Base-by-base conservation (phyloP, 2,888 invertebrate species). In the Eristalinus aeneus region DNA sequence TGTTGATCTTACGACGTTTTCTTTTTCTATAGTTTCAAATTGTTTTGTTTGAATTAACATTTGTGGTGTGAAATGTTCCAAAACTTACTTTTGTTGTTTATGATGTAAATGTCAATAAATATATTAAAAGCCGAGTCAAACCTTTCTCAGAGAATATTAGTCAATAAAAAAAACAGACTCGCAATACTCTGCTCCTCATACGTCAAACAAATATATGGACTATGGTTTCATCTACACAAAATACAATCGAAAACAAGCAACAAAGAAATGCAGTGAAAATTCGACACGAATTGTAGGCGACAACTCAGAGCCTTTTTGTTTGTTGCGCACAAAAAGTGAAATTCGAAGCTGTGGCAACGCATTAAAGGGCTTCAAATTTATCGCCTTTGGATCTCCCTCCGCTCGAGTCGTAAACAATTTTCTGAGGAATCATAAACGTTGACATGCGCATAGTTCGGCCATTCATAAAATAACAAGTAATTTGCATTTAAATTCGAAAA, bases 291-390 rank as follows among this genome's bases (percentile, higher is more conserved):
- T 87, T 79, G 82, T 87, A 87, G 87, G 83, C 78, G 87, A 82
- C 71, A 34, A 56, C 67, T 46, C 64, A 61, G 61, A 72, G 75
- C 20, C 69, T 74, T 27, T 27, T 27, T n/a, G 10, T 63, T 46
- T 79, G 46, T 60, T 64, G 10, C 73, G 10, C 5, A 77, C 76
- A 75, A 83, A 78, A 79, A 87, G 68, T 87, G 87, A 83, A 87
- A 87, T 87, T 87, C 60, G 87, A 87, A 79, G 78, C 86, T 87
- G 83, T 83, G 83, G 72, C 83, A 87, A 67, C 72, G 87, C 87
- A 83, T 87, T 87, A 87, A 87, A 83, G 86, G 86, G 86, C 77
- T 64, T 86, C 77, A 58, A 72, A 83, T 87, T 87, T 87, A 87
- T 87, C 87, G 87, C 79, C 75, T 87, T 79, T 54, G 74, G 71